phyloP scores from a whole-genome alignment of 2,888 invertebrate species.

The Exephanes ischioxanthus region DNA sequence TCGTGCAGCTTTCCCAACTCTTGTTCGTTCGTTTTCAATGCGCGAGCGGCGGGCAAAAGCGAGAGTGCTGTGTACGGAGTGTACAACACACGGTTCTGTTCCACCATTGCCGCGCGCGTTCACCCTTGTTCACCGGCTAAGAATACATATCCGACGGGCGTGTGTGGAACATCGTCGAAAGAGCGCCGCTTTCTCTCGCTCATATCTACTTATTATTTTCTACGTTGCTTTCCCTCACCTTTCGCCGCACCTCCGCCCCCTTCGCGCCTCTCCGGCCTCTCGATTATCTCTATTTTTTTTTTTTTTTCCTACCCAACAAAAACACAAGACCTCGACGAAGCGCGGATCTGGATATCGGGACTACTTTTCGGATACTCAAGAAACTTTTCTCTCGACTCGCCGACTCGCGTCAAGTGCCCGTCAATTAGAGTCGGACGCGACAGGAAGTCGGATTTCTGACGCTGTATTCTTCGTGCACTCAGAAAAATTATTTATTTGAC shows the following conservation, averaged over 20 bases:
- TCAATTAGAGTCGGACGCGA: conserved; percentile 15
- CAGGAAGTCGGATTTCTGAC: conserved; percentile 18
- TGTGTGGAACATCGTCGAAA: conserved; percentile 6
- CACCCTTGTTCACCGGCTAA: conserved; percentile 79
- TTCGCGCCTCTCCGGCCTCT: background rate
- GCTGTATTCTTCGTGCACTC: background rate
- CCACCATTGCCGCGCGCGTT: conserved; percentile 76
- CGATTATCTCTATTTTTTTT: conserved; percentile 1
- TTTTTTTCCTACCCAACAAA: conserved; percentile 1
- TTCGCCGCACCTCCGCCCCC: background rate
- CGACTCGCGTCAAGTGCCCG: conserved; percentile 5
- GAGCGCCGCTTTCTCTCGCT: conserved; percentile 45
- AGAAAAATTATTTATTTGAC: no score
- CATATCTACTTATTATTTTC: conserved; percentile 26
- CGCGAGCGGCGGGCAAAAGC: conserved; percentile 22
- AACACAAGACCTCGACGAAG: background rate
- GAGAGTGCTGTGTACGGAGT: conserved; percentile 11
- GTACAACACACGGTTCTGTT: conserved; percentile 27
- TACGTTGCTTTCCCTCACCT: background rate
- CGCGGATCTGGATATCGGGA: background rate
- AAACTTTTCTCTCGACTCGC: conserved; percentile 2
- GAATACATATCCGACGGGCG: conserved; percentile 64
- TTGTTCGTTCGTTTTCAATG: conserved; percentile 43
- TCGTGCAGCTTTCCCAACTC: conserved; percentile 26
- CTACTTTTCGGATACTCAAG: background rate